These are phyloP conservation scores for Dasysyrphus tricinctus DNA, from an alignment of 2,888 invertebrate species.

Conservation along the genomic window DNA sequence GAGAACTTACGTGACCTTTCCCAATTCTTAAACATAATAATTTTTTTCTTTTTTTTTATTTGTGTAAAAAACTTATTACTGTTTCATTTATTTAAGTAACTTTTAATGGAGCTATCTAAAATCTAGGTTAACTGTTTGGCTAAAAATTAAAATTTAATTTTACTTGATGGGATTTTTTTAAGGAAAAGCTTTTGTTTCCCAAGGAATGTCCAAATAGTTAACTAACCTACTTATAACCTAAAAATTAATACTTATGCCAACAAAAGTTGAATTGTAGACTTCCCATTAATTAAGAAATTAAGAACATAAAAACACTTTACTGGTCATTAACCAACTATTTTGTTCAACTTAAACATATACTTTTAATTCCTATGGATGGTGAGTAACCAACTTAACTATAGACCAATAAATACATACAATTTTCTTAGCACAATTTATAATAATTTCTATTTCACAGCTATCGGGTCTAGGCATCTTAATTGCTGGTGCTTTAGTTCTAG, in stretches of 20 bases:
- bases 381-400: neutral
- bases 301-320: neutral
- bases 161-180: neutral
- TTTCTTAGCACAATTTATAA: conserved; percentile 22
- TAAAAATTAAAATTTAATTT: neutral
- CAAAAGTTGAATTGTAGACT: neutral
- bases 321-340: neutral
- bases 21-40: neutral
- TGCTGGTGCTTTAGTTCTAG: conserved; percentile 85
- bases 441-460: conserved; percentile 82
- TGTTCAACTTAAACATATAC: neutral
- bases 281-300: neutral
- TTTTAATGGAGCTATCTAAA: neutral
- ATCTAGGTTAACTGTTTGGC: neutral
- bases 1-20: neutral
- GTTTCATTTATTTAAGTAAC: neutral
- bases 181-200: neutral
- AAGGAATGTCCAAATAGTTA: neutral
- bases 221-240: neutral
- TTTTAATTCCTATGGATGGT: no score
- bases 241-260: neutral
- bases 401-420: neutral
- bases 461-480: conserved; percentile 86
- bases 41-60: neutral
- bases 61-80: neutral